Base-by-base conservation (phyloP, 2,888 invertebrate species). In the Omphaloscelis lunosa region DNA sequence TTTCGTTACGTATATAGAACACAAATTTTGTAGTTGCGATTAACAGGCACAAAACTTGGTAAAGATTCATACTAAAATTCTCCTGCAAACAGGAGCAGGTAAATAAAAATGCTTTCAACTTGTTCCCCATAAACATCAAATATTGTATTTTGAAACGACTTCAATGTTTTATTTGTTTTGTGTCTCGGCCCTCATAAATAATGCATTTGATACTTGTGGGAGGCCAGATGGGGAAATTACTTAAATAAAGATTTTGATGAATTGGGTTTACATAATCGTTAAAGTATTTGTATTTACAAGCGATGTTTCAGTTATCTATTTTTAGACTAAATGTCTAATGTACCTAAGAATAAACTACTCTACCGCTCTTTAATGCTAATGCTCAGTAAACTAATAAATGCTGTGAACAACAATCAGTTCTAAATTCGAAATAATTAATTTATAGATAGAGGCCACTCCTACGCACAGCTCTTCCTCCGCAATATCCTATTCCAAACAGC, bases 131-230 rank as follows among this genome's bases (percentile, higher is more conserved):
- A 83, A 83, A 80, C 66, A 41, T 59, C 65, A 83, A 73, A 83
- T 73, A 80, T 71, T 56, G 45, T 82, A 72, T 72, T 82, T 79
- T 56, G 45, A 75, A 82, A 62, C 41, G 56, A 69, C 81, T 71
- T 67, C 70, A 53, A 78, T 84, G 80, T 76, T 83, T 75, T 83
- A 84, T 81, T 84, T 84, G 81, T 78, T 84, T 79, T 84, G 84
- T 75, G 72, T 71, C 70, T 65, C 61, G 34, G 23, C 8, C 27
- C 61, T 79, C 73, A 74, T 84, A 61, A 84, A 84, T 84, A 83
- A 80, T 83, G 76, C 66, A 83, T 83, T 67, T 59, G 83, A 56
- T 72, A 80, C 27, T 58, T 62, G 53, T 76, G n/a, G 72, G 73
- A 67, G 66, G 59, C 53, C 76, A 76, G 70, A 76, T 63, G 80